Conservation (phyloP, 2,888 invertebrate genomes). For the Pollenia labialis region DNA sequence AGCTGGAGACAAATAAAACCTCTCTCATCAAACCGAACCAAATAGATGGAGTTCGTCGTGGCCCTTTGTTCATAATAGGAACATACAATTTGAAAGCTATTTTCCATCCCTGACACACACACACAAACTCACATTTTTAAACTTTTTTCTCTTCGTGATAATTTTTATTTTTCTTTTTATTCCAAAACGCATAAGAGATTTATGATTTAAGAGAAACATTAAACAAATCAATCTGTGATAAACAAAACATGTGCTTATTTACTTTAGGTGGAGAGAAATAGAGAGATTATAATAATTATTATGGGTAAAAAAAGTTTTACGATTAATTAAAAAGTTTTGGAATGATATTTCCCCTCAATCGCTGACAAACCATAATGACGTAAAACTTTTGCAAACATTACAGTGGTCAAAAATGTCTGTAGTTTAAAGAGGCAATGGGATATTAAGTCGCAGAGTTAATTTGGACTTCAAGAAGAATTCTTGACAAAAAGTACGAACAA, state of each 20-base stretch:
- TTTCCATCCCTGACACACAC: too few relatives aligned
- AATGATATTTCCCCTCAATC: not conserved
- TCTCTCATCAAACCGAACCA: too few relatives aligned
- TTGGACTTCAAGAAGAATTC: too few relatives aligned
- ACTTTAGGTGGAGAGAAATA: not conserved
- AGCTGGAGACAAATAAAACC: too few relatives aligned
- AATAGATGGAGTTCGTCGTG: too few relatives aligned
- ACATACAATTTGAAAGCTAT: too few relatives aligned
- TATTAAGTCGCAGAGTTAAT: too few relatives aligned
- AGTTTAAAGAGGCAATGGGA: not conserved
- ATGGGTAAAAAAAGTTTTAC: constrained; percentile 20
- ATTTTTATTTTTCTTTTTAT: not conserved
- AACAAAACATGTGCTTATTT: constrained; percentile 28
- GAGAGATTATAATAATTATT: not conserved
- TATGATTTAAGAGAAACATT: constrained; percentile 41
- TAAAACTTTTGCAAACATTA: not conserved
- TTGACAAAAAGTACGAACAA: too few relatives aligned
- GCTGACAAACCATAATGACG: not conserved
- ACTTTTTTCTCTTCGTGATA: not conserved
- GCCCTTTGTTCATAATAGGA: too few relatives aligned
- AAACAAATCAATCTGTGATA: constrained; percentile 37
- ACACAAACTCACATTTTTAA: not conserved
- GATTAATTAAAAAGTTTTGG: constrained; percentile 15
- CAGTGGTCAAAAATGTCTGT: not conserved
- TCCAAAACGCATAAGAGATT: constrained; percentile 36